These are phyloP conservation scores for Leptopilina myrica DNA, from an alignment of 2,888 invertebrate species.

Conservation along the genomic window DNA sequence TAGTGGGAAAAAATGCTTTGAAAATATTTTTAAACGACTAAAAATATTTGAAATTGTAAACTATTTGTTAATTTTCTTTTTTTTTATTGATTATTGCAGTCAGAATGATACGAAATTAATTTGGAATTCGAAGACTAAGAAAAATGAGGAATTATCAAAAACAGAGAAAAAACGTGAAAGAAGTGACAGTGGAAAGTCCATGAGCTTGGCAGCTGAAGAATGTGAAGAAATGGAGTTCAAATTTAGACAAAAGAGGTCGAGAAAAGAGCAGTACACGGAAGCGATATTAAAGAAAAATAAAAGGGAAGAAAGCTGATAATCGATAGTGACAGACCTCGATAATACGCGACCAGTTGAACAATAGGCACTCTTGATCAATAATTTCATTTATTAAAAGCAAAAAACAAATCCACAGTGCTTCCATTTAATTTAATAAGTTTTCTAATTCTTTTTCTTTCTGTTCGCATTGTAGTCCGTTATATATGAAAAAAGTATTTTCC, in stretches of 20 bases:
- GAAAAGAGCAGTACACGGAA: conserved; percentile 51
- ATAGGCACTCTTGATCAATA: conserved; percentile 20
- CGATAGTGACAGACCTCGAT: conserved; percentile 33
- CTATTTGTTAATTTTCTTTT: not conserved
- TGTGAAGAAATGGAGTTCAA: conserved; percentile 44
- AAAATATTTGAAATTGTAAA: not conserved
- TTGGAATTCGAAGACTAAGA: conserved; percentile 26
- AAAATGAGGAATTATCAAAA: conserved; percentile 7
- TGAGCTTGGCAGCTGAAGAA: conserved; percentile 44
- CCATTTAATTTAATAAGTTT: conserved; percentile 15
- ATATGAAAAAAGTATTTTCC: too few relatives aligned
- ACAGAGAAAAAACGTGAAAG: not conserved
- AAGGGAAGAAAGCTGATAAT: conserved; percentile 49
- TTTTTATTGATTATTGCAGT: not conserved
- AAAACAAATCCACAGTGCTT: conserved; percentile 23
- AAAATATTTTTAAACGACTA: not conserved
- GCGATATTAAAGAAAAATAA: conserved; percentile 59
- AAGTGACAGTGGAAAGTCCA: conserved; percentile 41
- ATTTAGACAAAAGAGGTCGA: conserved; percentile 50
- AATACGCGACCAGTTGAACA: conserved; percentile 14
- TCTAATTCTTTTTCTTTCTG: not conserved
- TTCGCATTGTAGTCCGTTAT: too few relatives aligned
- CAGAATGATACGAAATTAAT: not conserved
- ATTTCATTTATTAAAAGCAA: conserved; percentile 8
- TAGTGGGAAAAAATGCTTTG: not conserved